Percentiles rank a stretch among this genome's conserved stretches.
Evolutionary conservation across 2,113 vertebrate genomes (phyloP).

Genomic region (Petroica traversi): DNA sequence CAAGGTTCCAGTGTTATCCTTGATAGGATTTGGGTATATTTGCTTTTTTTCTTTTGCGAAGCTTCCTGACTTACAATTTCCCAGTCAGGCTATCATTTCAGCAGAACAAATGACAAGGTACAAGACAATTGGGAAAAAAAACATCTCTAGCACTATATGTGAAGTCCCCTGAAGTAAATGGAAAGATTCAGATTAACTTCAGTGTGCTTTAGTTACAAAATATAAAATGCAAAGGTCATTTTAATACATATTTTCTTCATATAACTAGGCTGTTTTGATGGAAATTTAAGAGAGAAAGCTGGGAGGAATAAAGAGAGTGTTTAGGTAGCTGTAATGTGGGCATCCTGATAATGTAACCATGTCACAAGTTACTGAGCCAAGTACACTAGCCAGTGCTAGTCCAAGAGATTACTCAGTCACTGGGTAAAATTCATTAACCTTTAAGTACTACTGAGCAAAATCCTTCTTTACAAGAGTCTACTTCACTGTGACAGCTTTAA

Average conservation of each 20-base stretch:
- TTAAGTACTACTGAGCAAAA: conserved; percentile 64
- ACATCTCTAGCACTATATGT: background rate
- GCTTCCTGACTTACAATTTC: background rate
- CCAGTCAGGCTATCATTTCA: background rate
- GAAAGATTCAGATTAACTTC: background rate
- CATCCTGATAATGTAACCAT: background rate
- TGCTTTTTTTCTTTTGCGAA: background rate
- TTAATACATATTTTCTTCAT: background rate
- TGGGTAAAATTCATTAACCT: conserved; percentile 67
- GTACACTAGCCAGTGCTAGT: background rate
- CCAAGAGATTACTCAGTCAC: conserved; percentile 46
- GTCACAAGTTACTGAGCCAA: background rate
- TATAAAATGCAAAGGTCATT: background rate
- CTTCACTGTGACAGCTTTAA: conserved; percentile 33
- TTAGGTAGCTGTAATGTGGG: background rate
- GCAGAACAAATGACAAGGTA: background rate
- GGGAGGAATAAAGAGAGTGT: background rate
- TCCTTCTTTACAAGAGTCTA: conserved; percentile 41
- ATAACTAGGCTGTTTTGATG: background rate
- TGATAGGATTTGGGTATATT: background rate
- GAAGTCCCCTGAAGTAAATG: background rate
- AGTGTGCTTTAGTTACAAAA: background rate
- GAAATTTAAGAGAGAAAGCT: background rate
- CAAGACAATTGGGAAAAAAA: background rate
- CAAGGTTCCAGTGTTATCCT: background rate